Base-by-base conservation (phyloP, 2,113 vertebrate species). In the Naja naja region DNA sequence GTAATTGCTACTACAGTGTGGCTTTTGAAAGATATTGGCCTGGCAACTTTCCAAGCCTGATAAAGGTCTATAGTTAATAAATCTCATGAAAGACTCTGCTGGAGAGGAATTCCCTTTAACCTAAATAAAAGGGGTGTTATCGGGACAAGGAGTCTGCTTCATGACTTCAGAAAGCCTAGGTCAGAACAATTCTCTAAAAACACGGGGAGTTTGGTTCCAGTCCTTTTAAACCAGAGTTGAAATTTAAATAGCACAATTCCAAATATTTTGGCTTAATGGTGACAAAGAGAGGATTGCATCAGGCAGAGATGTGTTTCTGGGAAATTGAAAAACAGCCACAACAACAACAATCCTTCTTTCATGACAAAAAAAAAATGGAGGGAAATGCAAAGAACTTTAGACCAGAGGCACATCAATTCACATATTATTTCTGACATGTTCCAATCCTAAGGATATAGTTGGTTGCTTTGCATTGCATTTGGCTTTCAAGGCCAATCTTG, bases 401-500 rank as follows among this genome's bases (percentile, higher is more conserved):
- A 90, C 23, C 92, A 88, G 6, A 93, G 90, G 54, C 94, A n/a
- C 56, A 96, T 95, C 88, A 89, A 94, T 95, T 94, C 90, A 94
- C 20, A 2, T 94, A 91, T 91, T 96, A 93, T 22, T 95, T 94
- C 55, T 94, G 93, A 95, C 87, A 94, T 4, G n/a, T 94, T 94
- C 55, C 1, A 69, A 47, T 93, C 94, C 18, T 91, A 55, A 88
- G 93, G 47, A 90, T 93, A 92, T 94, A 94, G 87, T 94, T 94
- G 87, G 3, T 27, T 95, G 89, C 87, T 69, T 93, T 93, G 87
- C 58, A 89, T 93, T 94, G 0, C 18, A 49, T 94, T 92, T 95
- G 27, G 6, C 91, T 95, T 95, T 96, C 94, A 96, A 94, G 88
- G 91, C 39, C 88, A 95, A 49, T 90, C 60, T 89, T 93, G 30